Evolutionary conservation across 2,797 vertebrate genomes (phyloP).

Genomic region (Pangasius larnaudii): DNA sequence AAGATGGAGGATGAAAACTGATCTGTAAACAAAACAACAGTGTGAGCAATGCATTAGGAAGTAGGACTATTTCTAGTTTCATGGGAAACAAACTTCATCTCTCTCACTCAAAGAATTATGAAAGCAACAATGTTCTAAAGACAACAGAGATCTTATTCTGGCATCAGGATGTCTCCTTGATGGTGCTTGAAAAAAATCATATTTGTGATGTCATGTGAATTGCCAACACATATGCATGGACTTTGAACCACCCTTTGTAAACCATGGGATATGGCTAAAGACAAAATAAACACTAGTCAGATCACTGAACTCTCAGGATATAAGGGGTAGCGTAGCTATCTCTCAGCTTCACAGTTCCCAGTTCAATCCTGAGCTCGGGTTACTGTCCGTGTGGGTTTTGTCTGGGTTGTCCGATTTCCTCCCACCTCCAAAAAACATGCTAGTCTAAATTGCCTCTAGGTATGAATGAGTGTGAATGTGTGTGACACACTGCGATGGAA

Average conservation of each 20-base stretch:
- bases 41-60: background rate
- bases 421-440: background rate
- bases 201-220: background rate
- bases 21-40: conserved; percentile 4
- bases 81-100: background rate
- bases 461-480: background rate
- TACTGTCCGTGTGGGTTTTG: background rate
- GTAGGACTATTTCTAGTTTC: background rate
- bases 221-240: background rate
- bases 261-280: background rate
- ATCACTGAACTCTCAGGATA: conserved; percentile 3
- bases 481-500: background rate
- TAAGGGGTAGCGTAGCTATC: background rate
- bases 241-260: background rate
- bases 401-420: background rate
- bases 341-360: background rate
- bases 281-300: background rate
- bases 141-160: background rate
- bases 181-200: background rate
- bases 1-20: background rate
- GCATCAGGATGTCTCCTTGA: background rate
- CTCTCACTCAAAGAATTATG: background rate
- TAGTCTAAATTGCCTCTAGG: background rate
- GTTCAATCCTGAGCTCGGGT: background rate
- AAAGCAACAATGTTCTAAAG: background rate